A percentile compares a stretch with the other conserved stretches of the same genome.
These are phyloP conservation scores for Thecophora atra DNA, from an alignment of 2,888 invertebrate genomes.

Conservation along the genomic window DNA sequence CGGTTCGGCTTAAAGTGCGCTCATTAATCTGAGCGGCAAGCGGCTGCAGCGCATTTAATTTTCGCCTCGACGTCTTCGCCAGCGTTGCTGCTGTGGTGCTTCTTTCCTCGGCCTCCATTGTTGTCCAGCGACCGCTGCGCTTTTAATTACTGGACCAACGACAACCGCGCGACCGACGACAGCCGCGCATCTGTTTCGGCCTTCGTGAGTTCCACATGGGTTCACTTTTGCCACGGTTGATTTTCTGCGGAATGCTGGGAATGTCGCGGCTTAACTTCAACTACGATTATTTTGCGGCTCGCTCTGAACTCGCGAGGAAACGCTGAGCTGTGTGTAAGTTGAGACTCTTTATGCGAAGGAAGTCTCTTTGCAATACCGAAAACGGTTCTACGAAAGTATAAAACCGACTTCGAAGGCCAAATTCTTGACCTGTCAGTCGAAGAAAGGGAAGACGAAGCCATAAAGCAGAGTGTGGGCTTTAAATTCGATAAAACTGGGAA, in stretches of 20 bases:
- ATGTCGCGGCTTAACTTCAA: constrained; percentile 15
- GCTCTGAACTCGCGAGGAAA: constrained; percentile 12
- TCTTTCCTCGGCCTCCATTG: background rate
- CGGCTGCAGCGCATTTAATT: constrained; percentile 31
- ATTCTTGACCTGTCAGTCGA: too few relatives aligned
- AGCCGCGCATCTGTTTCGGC: background rate
- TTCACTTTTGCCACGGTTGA: background rate
- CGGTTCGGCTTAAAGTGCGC: constrained; percentile 13
- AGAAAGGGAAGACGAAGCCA: too few relatives aligned
- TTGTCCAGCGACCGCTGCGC: constrained; percentile 13
- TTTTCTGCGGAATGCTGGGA: background rate
- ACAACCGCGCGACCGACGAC: background rate
- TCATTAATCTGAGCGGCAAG: constrained; percentile 29
- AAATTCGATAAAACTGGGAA: too few relatives aligned
- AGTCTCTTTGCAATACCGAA: too few relatives aligned
- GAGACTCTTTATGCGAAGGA: too few relatives aligned
- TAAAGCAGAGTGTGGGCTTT: too few relatives aligned
- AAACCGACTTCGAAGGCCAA: too few relatives aligned
- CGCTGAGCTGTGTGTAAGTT: too few relatives aligned
- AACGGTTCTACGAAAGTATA: too few relatives aligned
- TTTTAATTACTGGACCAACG: constrained; percentile 29
- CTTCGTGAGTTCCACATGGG: constrained; percentile 9
- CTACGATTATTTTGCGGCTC: constrained; percentile 1
- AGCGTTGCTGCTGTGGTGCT: background rate
- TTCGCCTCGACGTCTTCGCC: constrained; percentile 17